Conservation (phyloP, 1,140 invertebrate species). For the Drosophila kanapiae region DNA sequence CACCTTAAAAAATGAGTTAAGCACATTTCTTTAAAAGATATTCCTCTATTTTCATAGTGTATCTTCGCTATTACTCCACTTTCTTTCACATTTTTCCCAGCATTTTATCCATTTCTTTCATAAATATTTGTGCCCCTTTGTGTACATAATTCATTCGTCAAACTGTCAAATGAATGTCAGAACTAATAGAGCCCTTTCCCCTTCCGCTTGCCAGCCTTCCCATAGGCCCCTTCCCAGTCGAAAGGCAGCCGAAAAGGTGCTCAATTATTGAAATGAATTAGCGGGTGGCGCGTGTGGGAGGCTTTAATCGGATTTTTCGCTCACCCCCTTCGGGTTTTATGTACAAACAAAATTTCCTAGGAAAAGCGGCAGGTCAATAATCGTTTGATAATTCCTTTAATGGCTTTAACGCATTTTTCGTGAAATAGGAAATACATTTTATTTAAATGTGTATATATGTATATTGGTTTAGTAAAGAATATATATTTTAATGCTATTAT, state of each 20-base stretch:
- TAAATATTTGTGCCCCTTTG: constrained; percentile 49
- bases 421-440: neutral
- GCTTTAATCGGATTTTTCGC: constrained; percentile 22
- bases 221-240: constrained; percentile 4
- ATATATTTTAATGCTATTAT: neutral
- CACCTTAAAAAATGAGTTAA: too few species aligned
- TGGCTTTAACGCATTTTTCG: neutral
- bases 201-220: neutral
- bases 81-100: constrained; percentile 3
- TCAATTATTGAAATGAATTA: constrained; percentile 64
- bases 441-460: too few species aligned
- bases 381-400: neutral
- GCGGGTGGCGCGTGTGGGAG: constrained; percentile 14
- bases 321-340: neutral
- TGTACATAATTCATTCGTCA: constrained; percentile 63
- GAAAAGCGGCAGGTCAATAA: constrained; percentile 7
- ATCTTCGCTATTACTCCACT: constrained; percentile 6
- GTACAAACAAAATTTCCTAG: constrained; percentile 12
- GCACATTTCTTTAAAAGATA: too few species aligned
- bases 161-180: constrained; percentile 68
- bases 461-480: neutral
- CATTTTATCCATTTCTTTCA: constrained; percentile 38
- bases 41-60: neutral
- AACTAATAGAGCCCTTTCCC: constrained; percentile 41
- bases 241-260: constrained; percentile 38